phyloP scores from a whole-genome alignment of 2,797 vertebrate species.

The Champsocephalus gunnari region DNA sequence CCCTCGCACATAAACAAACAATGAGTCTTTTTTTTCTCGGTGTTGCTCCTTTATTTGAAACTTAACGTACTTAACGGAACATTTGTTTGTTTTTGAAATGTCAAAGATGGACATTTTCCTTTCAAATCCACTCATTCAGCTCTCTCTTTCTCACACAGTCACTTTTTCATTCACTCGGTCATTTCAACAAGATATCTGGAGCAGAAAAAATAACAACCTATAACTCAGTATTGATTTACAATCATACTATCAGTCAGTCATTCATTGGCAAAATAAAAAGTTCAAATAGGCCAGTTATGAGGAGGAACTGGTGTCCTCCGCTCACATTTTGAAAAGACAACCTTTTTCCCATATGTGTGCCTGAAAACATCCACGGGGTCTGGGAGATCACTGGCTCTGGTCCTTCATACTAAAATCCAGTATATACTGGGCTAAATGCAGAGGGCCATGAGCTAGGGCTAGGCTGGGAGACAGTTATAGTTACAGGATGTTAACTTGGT shows the following conservation, averaged over 20 bases:
- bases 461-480: not conserved
- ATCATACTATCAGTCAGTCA: slow-evolving; percentile 76
- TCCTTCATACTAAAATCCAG: slow-evolving; percentile 15
- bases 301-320: slow-evolving; percentile 66
- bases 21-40: slow-evolving; percentile 38
- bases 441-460: not conserved
- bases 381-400: slow-evolving; percentile 9
- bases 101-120: slow-evolving; percentile 54
- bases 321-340: slow-evolving; percentile 56
- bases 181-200: slow-evolving; percentile 56
- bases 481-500: not conserved
- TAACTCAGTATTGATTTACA: slow-evolving; percentile 61
- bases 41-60: slow-evolving; percentile 83
- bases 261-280: slow-evolving; percentile 76
- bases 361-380: slow-evolving; percentile 1
- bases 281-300: slow-evolving; percentile 66
- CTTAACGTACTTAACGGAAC: slow-evolving; percentile 71
- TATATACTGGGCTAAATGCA: not conserved
- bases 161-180: slow-evolving; percentile 58
- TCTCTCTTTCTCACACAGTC: slow-evolving; percentile 22
- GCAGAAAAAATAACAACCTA: slow-evolving; percentile 31
- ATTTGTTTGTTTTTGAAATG: slow-evolving; percentile 61
- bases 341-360: slow-evolving; percentile 38
- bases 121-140: slow-evolving; percentile 32
- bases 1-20: not conserved